A percentile compares a stretch with the other conserved stretches of the same genome.
phyloP scores from a whole-genome alignment of 2,888 invertebrate species.

The Meteorus cinctellus region DNA sequence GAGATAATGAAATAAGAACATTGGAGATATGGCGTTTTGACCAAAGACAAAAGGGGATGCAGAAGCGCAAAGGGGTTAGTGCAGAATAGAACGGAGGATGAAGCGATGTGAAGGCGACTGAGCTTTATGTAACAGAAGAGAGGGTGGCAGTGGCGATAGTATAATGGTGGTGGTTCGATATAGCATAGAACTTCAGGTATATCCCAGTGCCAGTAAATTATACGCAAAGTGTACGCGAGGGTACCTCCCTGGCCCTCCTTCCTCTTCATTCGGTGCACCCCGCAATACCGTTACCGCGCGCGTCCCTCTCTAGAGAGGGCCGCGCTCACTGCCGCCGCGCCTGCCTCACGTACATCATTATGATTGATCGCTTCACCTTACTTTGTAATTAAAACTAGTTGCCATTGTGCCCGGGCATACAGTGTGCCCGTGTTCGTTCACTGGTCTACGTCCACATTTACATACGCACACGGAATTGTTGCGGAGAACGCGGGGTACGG shows the following conservation, averaged over 20 bases:
- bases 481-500: not conserved
- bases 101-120: conserved; percentile 35
- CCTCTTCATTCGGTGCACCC: conserved; percentile 27
- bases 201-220: conserved; percentile 73
- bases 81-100: conserved; percentile 34
- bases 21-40: not conserved
- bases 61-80: not conserved
- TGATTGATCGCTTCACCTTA: conserved; percentile 75
- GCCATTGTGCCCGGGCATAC: conserved; percentile 70
- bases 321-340: conserved; percentile 57
- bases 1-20: not conserved
- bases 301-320: conserved; percentile 34
- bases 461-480: conserved; percentile 45
- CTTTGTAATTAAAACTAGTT: conserved; percentile 75
- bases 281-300: conserved; percentile 4
- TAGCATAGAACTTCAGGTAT: conserved; percentile 71
- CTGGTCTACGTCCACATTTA: conserved; percentile 50
- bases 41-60: not conserved
- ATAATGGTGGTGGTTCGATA: conserved; percentile 59
- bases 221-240: conserved; percentile 73
- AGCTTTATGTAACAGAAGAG: conserved; percentile 36
- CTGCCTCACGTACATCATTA: conserved; percentile 74
- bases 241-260: conserved; percentile 52
- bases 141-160: conserved; percentile 26
- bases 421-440: conserved; percentile 61